Base-by-base conservation (phyloP, 2,888 invertebrate species). In the Andrena haemorrhoa region DNA sequence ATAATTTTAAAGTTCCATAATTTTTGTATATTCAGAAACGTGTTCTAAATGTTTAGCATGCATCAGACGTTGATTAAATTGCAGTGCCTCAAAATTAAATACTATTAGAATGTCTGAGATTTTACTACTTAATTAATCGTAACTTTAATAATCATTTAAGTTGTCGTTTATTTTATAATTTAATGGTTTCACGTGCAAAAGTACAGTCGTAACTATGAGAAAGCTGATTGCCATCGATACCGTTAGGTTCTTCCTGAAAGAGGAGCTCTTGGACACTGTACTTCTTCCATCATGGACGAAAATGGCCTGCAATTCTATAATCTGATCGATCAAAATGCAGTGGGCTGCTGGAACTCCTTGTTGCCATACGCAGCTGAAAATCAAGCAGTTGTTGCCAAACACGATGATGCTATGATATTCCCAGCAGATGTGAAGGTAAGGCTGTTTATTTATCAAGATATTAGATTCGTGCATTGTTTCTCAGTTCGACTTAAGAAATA, bases 261-360 rank as follows among this genome's bases (percentile, higher is more conserved):
- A 53, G 97, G 96, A 1, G 95, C 95, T 0, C 95, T 96, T 76
- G 94, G 95, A 0, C 97, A 97, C 89, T 96, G 96, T 0, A 97
- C 97, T 0, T 94, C 97, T 0, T 96, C 96, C 86, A 95, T 97
- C 2, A 96, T 97, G 95, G 96, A 97, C 88, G 96, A 96, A 1
- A 95, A 95, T 76, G 98, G 97, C 2, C 93, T 98, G 1, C 96
- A 97, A 93, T 95, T 97, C 76, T 97, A 96, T 93, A 97, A 96
- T 93, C 94, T 98, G 85, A 96, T 98, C 77, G 97, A 97, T 92
- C 96, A 96, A 91, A 98, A 98, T 90, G 97, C 97, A 0, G 95
- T 98, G 6, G 98, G 97, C 1, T 98, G 98, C 92, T 98, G 98
- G 97, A 97, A 97, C 88, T 96, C 96, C 0, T 94, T 95, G 10